Evolutionary conservation across 2,888 invertebrate genomes (phyloP), one percentile per base, ranked within the genome.

Genomic region (Phalera bucephala): DNA sequence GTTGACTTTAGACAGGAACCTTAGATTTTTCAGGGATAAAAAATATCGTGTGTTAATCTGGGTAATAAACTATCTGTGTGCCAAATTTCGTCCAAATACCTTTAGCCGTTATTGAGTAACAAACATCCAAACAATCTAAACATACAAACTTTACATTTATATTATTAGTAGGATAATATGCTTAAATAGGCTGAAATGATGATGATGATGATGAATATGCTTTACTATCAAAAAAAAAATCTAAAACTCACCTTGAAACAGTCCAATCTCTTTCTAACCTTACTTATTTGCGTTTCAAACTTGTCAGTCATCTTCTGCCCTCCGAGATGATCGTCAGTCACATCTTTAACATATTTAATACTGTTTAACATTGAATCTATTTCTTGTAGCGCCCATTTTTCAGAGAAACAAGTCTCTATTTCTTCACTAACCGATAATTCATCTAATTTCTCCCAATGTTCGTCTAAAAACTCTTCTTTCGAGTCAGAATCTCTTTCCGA

Each of bases 211-310:
- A n/a, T n/a, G n/a, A n/a, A n/a, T n/a, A n/a, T n/a, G n/a, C n/a
- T n/a, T n/a, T n/a, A n/a, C n/a, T n/a, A n/a, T n/a, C n/a, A n/a
- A n/a, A n/a, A n/a, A n/a, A n/a, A n/a, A n/a, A n/a, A n/a, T n/a
- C n/a, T n/a, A n/a, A n/a, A n/a, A 9, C 29, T 52, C 63, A 88
- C 87, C 79, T 80, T 83, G 53, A 84, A 86, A 69, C 58, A 75
- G 33, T 68, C 52, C 30, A 87, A 53, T 45, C 81, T 70, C 32
- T 62, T 71, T 17, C 48, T 63, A 33, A 84, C 45, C 45, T 54
- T 80, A 9, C 45, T 49, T 10, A 84, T 78, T 47, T 78, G 64
- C 8, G 36, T 39, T 34, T 79, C 51, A 41, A 85, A 78, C 29
- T 70, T 75, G 5, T 69, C 61, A 1, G 56, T 60, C 68, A 82